A percentile compares a stretch with the other conserved stretches of the same genome.
These are phyloP conservation scores for Xanthorhoe spadicearia DNA, from an alignment of 2,888 invertebrate species.

Conservation along the genomic window DNA sequence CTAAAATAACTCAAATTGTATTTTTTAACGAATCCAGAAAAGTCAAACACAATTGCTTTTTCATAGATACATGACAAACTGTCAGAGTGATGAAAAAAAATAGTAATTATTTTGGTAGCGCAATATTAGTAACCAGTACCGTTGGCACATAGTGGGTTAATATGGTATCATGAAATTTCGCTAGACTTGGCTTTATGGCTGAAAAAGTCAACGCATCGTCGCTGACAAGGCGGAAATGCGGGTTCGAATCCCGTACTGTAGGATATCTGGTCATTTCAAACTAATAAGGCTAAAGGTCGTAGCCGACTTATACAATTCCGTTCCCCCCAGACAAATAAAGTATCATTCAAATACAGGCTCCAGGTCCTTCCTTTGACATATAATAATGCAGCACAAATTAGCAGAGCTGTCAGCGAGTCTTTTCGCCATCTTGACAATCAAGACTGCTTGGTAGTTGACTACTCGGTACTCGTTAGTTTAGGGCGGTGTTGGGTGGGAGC, in stretches of 20 bases:
- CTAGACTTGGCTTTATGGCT: neutral
- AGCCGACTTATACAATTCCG: no score
- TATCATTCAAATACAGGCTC: no score
- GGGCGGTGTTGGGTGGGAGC: no score
- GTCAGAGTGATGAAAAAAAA: neutral
- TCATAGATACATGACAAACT: neutral
- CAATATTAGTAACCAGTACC: neutral
- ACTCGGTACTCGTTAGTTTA: no score
- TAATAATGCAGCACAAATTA: no score
- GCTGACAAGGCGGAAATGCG: neutral
- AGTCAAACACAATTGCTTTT: neutral
- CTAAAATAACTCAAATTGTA: neutral
- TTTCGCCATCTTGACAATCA: no score
- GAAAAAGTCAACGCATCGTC: neutral
- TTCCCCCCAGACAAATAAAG: no score
- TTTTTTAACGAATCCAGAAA: neutral
- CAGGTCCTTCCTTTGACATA: no score
- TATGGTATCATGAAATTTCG: neutral
- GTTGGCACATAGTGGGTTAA: neutral
- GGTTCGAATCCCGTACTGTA: slow-evolving; percentile 12
- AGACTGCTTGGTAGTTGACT: no score
- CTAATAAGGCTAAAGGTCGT: slow-evolving; percentile 5
- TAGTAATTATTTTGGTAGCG: neutral
- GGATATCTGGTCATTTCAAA: neutral
- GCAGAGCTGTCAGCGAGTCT: no score